Base-by-base conservation (phyloP, 2,888 invertebrate species). In the Hypercompe scribonia region DNA sequence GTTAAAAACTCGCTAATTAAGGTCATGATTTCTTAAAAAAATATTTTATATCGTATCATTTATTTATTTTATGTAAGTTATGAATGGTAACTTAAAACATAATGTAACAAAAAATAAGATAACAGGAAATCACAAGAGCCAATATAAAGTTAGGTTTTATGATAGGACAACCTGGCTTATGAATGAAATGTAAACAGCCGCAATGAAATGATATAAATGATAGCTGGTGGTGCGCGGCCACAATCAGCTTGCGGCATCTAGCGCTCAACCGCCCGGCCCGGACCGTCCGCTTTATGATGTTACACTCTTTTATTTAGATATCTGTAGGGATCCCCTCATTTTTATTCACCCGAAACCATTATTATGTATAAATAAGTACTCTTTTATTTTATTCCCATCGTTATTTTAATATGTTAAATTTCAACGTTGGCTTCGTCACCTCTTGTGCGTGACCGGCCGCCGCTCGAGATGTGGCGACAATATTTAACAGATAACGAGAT, bases 131-230 rank as follows among this genome's bases (percentile, higher is more conserved):
- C 82, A 86, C 84, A 84, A 87, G 85, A 87, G 33, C 84, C 79
- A 84, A 84, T 88, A 88, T 87, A 86, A 86, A 86, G 83, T 89
- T 89, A 85, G 87, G 86, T 87, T 90, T 91, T 89, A 90, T 87
- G 89, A 89, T 88, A 89, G 87, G 86, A 90, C 87, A 89, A 90
- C 89, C 89, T 88, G 85, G 88, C 89, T 93, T 93, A 93, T 93
- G 93, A 94, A 93, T 95, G 95, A 95, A 95, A 94, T 93, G 94
- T 93, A 93, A 94, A 93, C 91, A 92, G 90, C 90, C 92, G 92
- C 94, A 94, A 94, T 94, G 94, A 94, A 94, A 92, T 92, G 90
- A 93, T 93, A 92, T 93, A 94, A 94, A 91, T 92, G 93, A 94
- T 93, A 91, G 92, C 89, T 83, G 84, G 87, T 84, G 86, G 90